phyloP scores from a whole-genome alignment of 2,888 invertebrate genomes.

The Rutpela maculata region DNA sequence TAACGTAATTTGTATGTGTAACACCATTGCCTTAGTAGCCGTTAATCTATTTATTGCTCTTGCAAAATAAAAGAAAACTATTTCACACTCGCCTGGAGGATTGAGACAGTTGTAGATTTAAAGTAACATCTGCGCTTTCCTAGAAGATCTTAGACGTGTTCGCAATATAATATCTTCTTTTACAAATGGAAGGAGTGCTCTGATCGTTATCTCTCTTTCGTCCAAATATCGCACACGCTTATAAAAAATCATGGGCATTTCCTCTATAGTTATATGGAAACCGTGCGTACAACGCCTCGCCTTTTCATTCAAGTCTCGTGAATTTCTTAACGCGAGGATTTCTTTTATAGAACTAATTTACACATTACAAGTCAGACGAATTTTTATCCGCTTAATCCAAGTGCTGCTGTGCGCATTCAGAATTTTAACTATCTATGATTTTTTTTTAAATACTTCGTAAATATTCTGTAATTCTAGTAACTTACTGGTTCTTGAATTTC shows the following conservation, averaged over 20 bases:
- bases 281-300: not conserved
- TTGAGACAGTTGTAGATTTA: conserved; percentile 68
- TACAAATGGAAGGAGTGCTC: conserved; percentile 46
- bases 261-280: conserved; percentile 15
- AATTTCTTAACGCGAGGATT: not conserved
- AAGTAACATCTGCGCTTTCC: conserved; percentile 65
- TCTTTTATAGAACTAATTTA: not conserved
- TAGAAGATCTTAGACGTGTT: conserved; percentile 60
- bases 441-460: too few relatives aligned
- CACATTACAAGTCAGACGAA: not conserved
- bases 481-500: too few relatives aligned
- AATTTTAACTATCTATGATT: too few relatives aligned
- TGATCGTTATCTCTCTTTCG: conserved; percentile 48
- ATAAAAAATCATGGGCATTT: conserved; percentile 21
- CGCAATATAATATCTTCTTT: conserved; percentile 53
- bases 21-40: conserved; percentile 65
- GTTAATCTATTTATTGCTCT: conserved; percentile 69
- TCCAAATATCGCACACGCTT: conserved; percentile 58
- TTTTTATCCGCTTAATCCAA: too few relatives aligned
- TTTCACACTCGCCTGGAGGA: conserved; percentile 70
- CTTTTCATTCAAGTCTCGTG: conserved; percentile 1
- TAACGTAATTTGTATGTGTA: conserved; percentile 71
- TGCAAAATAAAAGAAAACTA: conserved; percentile 69
- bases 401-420: too few relatives aligned
- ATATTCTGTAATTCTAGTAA: too few relatives aligned